Evolutionary conservation across 1,140 invertebrate species (phyloP).

Genomic region (Euura lappo): DNA sequence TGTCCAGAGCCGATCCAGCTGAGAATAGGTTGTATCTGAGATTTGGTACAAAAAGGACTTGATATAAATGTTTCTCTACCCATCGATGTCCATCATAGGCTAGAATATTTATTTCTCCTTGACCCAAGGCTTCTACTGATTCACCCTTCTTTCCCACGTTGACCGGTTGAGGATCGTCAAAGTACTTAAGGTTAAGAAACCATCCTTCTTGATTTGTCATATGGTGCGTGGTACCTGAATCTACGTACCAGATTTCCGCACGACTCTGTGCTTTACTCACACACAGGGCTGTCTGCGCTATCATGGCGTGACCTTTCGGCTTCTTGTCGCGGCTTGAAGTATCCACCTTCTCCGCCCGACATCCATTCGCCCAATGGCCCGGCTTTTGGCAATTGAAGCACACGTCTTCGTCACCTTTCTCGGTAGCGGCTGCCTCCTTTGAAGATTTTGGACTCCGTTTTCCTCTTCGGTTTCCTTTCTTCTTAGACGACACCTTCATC

Average conservation of each 20-base stretch:
- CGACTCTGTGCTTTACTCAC: not conserved
- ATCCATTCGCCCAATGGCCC: slow-evolving; percentile 13
- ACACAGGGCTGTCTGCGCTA: slow-evolving; percentile 17
- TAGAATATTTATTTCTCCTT: slow-evolving; percentile 37
- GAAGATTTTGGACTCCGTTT: not conserved
- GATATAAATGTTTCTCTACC: slow-evolving; percentile 34
- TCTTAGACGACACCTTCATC: slow-evolving; percentile 14
- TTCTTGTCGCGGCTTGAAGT: slow-evolving; percentile 10
- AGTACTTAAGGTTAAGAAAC: not conserved
- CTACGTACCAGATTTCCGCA: not conserved
- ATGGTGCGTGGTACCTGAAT: not conserved
- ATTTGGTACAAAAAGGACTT: slow-evolving; percentile 53
- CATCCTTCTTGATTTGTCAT: not conserved
- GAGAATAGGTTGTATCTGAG: slow-evolving; percentile 55
- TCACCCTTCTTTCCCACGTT: too few species aligned
- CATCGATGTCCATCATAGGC: slow-evolving; percentile 30
- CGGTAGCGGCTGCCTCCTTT: not conserved
- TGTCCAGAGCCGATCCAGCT: slow-evolving; percentile 32
- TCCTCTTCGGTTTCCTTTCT: not conserved
- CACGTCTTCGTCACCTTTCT: slow-evolving; percentile 1
- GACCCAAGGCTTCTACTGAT: too few species aligned
- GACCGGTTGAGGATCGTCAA: not conserved
- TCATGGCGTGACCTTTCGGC: slow-evolving; percentile 16
- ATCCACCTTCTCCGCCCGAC: slow-evolving; percentile 8
- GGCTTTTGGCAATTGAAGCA: slow-evolving; percentile 15